Percentiles rank a stretch among this genome's conserved stretches.
phyloP scores from a whole-genome alignment of 2,888 invertebrate genomes.

The Eupithecia dodoneata region DNA sequence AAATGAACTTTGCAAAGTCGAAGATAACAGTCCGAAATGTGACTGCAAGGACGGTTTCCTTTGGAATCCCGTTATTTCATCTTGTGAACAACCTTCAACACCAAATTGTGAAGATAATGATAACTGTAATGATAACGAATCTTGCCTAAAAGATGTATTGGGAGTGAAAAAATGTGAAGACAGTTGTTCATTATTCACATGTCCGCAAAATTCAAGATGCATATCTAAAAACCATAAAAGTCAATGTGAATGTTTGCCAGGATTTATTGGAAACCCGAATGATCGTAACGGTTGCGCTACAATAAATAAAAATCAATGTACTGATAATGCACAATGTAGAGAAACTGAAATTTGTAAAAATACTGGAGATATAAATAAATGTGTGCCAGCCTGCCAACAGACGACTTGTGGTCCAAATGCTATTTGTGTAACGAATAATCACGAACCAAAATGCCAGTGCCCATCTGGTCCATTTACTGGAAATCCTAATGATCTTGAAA shows the following conservation, averaged over 20 bases:
- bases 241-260: constrained; percentile 92
- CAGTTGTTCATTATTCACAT: constrained; percentile 92
- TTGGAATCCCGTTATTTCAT: constrained; percentile 92
- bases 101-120: constrained; percentile 90
- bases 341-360: constrained; percentile 92
- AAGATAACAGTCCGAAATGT: constrained; percentile 89
- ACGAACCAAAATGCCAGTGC: constrained; percentile 94
- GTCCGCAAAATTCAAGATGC: constrained; percentile 93
- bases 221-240: constrained; percentile 89
- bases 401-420: constrained; percentile 93
- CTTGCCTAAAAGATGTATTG: constrained; percentile 92
- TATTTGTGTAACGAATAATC: constrained; percentile 94
- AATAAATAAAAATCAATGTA: constrained; percentile 89
- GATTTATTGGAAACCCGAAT: constrained; percentile 95
- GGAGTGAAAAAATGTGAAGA: constrained; percentile 93
- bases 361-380: constrained; percentile 85
- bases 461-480: constrained; percentile 94
- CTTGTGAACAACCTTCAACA: constrained; percentile 93
- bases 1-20: constrained; percentile 91
- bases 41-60: constrained; percentile 90
- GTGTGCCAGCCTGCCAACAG: constrained; percentile 91
- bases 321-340: constrained; percentile 91
- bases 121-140: constrained; percentile 88
- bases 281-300: constrained; percentile 94
- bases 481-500: constrained; percentile 90